phyloP scores from a whole-genome alignment of 2,113 vertebrate genomes.

The Eclectus roratus region DNA sequence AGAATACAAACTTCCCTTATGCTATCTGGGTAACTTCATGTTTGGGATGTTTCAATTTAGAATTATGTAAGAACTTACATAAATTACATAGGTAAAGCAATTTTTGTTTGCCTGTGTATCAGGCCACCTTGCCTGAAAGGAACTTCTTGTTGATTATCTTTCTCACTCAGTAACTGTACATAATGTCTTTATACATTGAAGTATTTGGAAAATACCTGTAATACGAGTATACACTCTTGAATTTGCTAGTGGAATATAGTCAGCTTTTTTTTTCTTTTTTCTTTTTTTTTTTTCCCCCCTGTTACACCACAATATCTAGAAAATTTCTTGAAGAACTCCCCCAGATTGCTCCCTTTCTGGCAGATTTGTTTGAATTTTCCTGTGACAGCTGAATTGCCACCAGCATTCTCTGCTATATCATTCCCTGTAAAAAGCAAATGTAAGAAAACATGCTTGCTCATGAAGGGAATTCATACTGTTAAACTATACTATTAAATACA shows the following conservation, averaged over 20 bases:
- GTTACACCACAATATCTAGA: neutral
- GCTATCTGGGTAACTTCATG: neutral
- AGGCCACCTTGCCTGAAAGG: neutral
- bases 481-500: neutral
- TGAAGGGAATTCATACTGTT: neutral
- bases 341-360: neutral
- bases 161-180: neutral
- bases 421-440: neutral
- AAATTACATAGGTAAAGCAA: neutral
- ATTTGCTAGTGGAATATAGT: neutral
- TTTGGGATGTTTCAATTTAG: neutral
- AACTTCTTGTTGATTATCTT: neutral
- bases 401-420: neutral
- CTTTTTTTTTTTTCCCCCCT: too few species aligned
- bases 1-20: neutral
- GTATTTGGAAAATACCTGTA: neutral
- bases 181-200: neutral
- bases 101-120: neutral
- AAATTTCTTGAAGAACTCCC: neutral
- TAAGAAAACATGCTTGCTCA: neutral
- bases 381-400: neutral
- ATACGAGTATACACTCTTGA: neutral
- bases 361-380: neutral
- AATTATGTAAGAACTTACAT: neutral
- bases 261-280: neutral